Conservation (phyloP, 2,113 vertebrate species). For the Axis porcinus region DNA sequence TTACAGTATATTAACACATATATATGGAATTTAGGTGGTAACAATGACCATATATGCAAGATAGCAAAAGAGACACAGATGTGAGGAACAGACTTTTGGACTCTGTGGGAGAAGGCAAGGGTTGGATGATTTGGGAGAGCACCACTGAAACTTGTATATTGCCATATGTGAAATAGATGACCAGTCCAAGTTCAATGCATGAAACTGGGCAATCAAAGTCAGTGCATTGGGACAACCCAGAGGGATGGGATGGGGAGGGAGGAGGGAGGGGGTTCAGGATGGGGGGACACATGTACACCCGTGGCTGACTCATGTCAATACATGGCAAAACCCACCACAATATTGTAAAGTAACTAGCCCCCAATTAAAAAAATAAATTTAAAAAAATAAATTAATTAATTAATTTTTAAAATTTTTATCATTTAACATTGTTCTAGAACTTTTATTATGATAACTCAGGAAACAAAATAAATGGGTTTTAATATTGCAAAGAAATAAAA, state of each 20-base stretch:
- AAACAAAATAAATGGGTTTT: neutral
- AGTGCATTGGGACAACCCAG: neutral
- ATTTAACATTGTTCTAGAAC: neutral
- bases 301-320: neutral
- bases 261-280: neutral
- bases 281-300: neutral
- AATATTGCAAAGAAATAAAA: neutral
- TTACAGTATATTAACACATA: neutral
- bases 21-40: neutral
- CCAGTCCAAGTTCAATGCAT: neutral
- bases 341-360: neutral
- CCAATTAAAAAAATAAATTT: neutral
- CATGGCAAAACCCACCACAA: neutral
- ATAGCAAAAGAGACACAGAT: neutral
- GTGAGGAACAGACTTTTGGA: neutral
- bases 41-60: neutral
- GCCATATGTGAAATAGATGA: neutral
- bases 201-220: neutral
- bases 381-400: neutral
- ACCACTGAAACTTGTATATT: neutral
- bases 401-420: neutral
- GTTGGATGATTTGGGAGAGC: neutral
- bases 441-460: neutral
- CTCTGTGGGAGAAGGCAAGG: neutral
- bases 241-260: neutral